phyloP scores from a whole-genome alignment of 2,113 vertebrate genomes.

The Rafetus swinhoei region DNA sequence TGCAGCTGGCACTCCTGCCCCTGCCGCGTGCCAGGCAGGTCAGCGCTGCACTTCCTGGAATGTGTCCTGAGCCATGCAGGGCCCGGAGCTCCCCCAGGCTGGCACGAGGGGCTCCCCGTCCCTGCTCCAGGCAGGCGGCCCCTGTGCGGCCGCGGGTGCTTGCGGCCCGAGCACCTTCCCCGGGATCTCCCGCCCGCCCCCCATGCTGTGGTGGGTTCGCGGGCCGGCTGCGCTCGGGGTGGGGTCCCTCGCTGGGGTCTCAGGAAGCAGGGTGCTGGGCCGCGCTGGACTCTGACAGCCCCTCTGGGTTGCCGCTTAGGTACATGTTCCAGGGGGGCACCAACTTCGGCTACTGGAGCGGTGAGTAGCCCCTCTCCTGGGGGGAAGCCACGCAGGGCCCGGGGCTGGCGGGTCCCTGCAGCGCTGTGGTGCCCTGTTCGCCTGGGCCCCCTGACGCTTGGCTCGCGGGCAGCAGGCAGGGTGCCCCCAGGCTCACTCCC shows the following conservation, averaged over 20 bases:
- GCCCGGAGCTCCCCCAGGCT: too few relatives aligned
- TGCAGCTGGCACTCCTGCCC: too few relatives aligned
- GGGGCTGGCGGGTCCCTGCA: rapidly evolving
- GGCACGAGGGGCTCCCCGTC: neutral
- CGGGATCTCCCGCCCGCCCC: neutral
- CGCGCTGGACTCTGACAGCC: neutral
- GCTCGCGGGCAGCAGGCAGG: too few relatives aligned
- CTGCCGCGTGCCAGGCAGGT: too few relatives aligned
- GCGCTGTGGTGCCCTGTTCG: neutral
- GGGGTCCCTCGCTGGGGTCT: neutral
- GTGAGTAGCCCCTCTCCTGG: slow-evolving; percentile 77
- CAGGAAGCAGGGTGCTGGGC: neutral
- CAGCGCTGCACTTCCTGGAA: too few relatives aligned
- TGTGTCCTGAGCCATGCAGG: too few relatives aligned
- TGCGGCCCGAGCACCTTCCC: too few relatives aligned
- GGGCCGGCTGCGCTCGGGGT: neutral
- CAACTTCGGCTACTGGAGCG: slow-evolving; percentile 98
- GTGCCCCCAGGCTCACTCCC: rapidly evolving
- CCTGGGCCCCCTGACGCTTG: too few relatives aligned
- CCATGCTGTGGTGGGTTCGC: neutral
- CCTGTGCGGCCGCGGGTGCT: neutral
- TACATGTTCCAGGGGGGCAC: slow-evolving; percentile 99
- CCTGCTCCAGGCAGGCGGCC: neutral
- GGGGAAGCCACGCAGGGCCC: neutral
- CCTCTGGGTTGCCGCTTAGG: slow-evolving; percentile 75